These are phyloP conservation scores for Miltochrista miniata DNA, from an alignment of 2,888 invertebrate species.

Conservation along the genomic window DNA sequence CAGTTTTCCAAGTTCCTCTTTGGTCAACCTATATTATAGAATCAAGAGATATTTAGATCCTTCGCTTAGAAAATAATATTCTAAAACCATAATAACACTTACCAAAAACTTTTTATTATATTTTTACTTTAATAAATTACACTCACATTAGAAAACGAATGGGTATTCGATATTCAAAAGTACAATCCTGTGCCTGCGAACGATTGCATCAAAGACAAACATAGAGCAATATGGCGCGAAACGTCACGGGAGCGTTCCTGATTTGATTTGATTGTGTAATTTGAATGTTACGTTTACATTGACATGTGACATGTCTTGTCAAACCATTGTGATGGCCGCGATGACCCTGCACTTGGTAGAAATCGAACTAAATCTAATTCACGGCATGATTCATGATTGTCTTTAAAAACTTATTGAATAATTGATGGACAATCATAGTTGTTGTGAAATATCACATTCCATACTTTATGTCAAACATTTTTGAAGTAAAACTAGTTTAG, in stretches of 20 bases:
- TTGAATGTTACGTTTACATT: constrained; percentile 4
- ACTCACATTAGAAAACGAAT: background rate
- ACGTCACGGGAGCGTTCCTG: constrained; percentile 28
- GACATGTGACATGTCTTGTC: constrained; percentile 12
- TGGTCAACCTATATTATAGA: too few relatives aligned
- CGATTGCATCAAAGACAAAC: constrained; percentile 25
- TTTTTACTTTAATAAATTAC: background rate
- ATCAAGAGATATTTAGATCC: too few relatives aligned
- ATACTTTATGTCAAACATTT: too few relatives aligned
- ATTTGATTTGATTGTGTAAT: constrained; percentile 37
- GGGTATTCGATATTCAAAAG: background rate
- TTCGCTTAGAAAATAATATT: too few relatives aligned
- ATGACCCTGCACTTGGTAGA: constrained; percentile 4
- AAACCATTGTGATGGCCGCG: constrained; percentile 8
- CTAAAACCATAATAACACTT: background rate
- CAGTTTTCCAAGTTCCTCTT: too few relatives aligned
- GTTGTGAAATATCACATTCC: too few relatives aligned
- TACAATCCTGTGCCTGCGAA: constrained; percentile 1
- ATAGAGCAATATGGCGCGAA: constrained; percentile 32
- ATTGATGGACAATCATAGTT: too few relatives aligned
- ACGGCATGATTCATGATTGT: too few relatives aligned
- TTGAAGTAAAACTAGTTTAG: too few relatives aligned
- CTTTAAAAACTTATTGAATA: too few relatives aligned
- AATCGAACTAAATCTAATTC: background rate
- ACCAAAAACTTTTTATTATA: too few relatives aligned